A percentile compares a stretch with the other conserved stretches of the same genome.
Evolutionary conservation across 2,113 vertebrate genomes (phyloP).

Genomic region (Herpetotheres cachinnans): DNA sequence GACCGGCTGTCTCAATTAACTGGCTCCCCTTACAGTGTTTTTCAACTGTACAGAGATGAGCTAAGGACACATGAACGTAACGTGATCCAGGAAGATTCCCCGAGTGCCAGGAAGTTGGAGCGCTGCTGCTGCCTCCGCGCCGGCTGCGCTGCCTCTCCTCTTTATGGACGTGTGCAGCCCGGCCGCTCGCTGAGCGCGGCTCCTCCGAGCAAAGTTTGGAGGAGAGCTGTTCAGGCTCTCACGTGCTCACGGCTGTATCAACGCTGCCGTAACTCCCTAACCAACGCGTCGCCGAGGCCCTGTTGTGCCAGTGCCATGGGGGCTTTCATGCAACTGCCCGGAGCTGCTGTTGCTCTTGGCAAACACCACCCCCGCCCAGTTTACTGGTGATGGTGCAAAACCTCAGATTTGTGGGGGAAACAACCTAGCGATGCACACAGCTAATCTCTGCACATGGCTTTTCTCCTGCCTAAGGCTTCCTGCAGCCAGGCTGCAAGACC

Average conservation of each 20-base stretch:
- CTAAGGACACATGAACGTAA: conserved; percentile 59
- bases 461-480: background rate
- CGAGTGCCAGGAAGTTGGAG: conserved; percentile 52
- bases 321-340: fast-evolving
- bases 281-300: fast-evolving
- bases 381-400: background rate
- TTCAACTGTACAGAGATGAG: conserved; percentile 60
- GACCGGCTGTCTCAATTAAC: conserved; percentile 18
- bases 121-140: background rate
- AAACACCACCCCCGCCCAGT: background rate
- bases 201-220: background rate
- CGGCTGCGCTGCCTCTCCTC: conserved; percentile 34
- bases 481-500: background rate
- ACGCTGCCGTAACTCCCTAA: background rate
- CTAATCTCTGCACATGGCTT: fast-evolving
- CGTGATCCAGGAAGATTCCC: conserved; percentile 31
- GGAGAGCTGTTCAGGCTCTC: background rate
- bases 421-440: fast-evolving
- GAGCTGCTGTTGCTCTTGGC: background rate
- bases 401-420: fast-evolving
- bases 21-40: conserved; percentile 55
- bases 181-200: background rate
- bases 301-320: fast-evolving
- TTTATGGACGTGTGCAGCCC: background rate
- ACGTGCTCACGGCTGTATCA: background rate